Base-by-base conservation (phyloP, 2,113 vertebrate species). In the Callionymus lyra region DNA sequence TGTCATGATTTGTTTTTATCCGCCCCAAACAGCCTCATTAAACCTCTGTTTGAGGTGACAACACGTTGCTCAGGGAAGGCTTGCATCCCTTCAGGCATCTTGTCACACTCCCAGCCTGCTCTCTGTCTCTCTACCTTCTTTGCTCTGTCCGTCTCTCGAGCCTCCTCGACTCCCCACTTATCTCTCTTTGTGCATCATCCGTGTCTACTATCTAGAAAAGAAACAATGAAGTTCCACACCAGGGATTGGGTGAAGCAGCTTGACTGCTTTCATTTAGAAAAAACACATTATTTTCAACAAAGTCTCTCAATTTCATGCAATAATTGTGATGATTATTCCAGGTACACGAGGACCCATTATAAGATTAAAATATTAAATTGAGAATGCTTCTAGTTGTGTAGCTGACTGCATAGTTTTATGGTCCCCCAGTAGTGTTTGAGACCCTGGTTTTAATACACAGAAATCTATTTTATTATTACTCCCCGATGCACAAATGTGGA, bases 1-100 rank as follows among this genome's bases (percentile, higher is more conserved):
- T 65, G 79, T 76, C 72, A 76, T 65, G 16, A 74, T 72, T 68
- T 51, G 62, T 72, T 76, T 70, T 70, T 59, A 56, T 65, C 69
- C 63, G 53, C 63, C 50, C 63, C 46, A 48, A 41, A 59, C 59
- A 65, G 70, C 56, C 72, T 75, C 74, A 76, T 80, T 76, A 78
- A 70, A 76, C 59, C 60, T 38, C 60, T 2, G 48, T 75, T 64
- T 66, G 65, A 74, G 69, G 71, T 73, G 70, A 68, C 64, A 67
- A 70, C 69, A 59, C 56, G 58, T 58, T 64, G 69, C 67, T 57
- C 53, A 31, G 40, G 56, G 63, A 59, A 53, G 43, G 60, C 38
- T 10, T 46, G 47, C 56, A 54, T 76, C 53, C 56, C 73, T 57
- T 36, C 46, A 50, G 63, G 61, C 65, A 50, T 50, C 50, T 58